A percentile compares a stretch with the other conserved stretches of the same genome.
phyloP scores from a whole-genome alignment of 1,140 invertebrate species.

The Ganaspis sp. region DNA sequence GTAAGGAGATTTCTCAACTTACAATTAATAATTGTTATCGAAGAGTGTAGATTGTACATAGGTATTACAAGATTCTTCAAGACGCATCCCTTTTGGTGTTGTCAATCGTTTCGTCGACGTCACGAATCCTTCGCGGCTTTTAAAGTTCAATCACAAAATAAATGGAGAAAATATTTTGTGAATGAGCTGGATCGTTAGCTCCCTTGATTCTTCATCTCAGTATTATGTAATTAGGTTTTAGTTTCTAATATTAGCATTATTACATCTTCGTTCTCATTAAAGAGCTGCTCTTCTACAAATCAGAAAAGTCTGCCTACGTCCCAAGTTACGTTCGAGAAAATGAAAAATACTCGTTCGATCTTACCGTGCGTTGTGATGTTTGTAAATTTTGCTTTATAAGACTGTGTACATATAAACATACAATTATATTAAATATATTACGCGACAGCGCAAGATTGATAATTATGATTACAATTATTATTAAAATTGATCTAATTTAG shows the following conservation, averaged over 20 bases:
- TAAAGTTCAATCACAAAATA: not conserved
- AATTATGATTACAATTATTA: slow-evolving; percentile 12
- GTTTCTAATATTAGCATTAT: slow-evolving; percentile 33
- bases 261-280: slow-evolving; percentile 10
- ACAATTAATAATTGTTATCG: slow-evolving; percentile 14
- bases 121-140: slow-evolving; percentile 13
- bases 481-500: slow-evolving; percentile 7
- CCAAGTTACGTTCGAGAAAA: slow-evolving; percentile 55
- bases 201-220: slow-evolving; percentile 32
- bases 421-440: slow-evolving; percentile 60
- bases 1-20: not conserved
- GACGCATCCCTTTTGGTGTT: not conserved
- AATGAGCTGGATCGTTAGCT: not conserved
- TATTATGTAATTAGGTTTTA: slow-evolving; percentile 33
- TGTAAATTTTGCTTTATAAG: slow-evolving; percentile 76
- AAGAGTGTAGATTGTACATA: not conserved
- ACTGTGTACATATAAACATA: slow-evolving; percentile 73
- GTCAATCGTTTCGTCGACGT: not conserved
- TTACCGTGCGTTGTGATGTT: slow-evolving; percentile 70
- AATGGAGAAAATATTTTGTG: not conserved
- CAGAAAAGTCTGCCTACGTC: slow-evolving; percentile 45
- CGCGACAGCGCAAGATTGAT: slow-evolving; percentile 62
- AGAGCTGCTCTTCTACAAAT: slow-evolving; percentile 38
- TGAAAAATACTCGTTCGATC: slow-evolving; percentile 67
- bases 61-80: not conserved